These are phyloP conservation scores for Clarias magur DNA, from an alignment of 2,113 vertebrate species.

Conservation along the genomic window DNA sequence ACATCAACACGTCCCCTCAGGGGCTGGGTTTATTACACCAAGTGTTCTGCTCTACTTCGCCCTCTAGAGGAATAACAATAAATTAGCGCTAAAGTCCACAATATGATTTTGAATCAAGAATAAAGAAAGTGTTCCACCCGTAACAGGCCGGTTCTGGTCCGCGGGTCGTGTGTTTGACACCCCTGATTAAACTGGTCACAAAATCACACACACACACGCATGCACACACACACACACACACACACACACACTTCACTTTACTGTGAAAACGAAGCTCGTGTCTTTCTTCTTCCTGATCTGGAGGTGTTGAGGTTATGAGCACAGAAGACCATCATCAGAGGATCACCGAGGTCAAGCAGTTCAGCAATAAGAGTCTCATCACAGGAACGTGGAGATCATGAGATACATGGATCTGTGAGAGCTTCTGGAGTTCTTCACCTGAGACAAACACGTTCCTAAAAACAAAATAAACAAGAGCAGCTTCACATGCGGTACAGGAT, in stretches of 20 bases:
- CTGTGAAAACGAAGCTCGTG: background rate
- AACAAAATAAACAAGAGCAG: background rate
- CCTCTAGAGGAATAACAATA: background rate
- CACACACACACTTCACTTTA: background rate
- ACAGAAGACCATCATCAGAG: background rate
- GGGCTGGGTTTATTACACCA: background rate
- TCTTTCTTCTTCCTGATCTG: background rate
- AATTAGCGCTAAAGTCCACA: background rate
- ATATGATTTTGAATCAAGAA: background rate
- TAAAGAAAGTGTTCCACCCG: background rate
- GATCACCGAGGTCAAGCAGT: background rate
- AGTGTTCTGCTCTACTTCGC: background rate
- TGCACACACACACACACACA: too few relatives aligned
- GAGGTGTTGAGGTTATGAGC: background rate
- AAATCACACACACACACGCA: background rate
- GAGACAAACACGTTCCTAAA: background rate
- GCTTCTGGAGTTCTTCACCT: background rate
- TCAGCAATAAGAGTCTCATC: background rate
- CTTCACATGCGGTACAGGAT: background rate
- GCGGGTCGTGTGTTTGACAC: background rate
- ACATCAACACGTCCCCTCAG: background rate
- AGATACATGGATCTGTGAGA: background rate
- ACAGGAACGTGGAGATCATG: background rate
- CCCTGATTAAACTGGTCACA: background rate
- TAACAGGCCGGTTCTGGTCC: background rate